Conservation (phyloP, 30 jellyfish, hydroid and myxozoan genomes). For the Hydra vulgaris region DNA sequence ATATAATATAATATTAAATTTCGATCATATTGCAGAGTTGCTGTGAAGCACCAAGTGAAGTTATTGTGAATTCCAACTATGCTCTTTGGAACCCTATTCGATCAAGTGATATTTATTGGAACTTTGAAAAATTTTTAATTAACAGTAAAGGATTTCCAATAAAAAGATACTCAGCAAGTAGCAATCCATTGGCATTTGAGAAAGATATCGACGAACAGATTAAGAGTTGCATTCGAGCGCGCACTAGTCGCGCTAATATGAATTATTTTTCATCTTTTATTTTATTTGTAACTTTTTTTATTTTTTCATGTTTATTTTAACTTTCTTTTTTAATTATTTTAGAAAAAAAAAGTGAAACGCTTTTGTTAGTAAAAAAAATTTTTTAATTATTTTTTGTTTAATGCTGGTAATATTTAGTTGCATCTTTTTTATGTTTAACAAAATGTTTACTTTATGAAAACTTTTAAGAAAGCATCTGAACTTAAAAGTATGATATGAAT, state of each 20-base stretch:
- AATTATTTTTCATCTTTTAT: no score
- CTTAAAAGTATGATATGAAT: background rate
- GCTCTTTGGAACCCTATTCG: constrained; percentile 81
- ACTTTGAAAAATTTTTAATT: constrained; percentile 79
- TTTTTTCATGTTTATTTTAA: no score
- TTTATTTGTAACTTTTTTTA: no score
- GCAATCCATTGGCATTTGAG: constrained; percentile 48
- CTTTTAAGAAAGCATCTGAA: background rate
- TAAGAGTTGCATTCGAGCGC: background rate
- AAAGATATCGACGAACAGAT: constrained; percentile 27
- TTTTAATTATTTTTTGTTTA: no score
- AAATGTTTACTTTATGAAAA: background rate
- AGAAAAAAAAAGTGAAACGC: no score
- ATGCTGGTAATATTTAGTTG: no score
- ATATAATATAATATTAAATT: background rate
- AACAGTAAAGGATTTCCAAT: constrained; percentile 67
- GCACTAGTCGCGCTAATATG: no score
- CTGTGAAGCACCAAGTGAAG: background rate
- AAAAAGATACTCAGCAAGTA: constrained; percentile 44
- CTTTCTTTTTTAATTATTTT: no score
- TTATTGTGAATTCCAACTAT: background rate
- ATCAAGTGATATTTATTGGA: constrained; percentile 75
- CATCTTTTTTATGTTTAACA: background rate
- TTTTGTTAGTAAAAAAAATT: no score
- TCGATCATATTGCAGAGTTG: background rate